Evolutionary conservation across 2,797 vertebrate species (phyloP).

Genomic region (Mormyrus hasselquistii): DNA sequence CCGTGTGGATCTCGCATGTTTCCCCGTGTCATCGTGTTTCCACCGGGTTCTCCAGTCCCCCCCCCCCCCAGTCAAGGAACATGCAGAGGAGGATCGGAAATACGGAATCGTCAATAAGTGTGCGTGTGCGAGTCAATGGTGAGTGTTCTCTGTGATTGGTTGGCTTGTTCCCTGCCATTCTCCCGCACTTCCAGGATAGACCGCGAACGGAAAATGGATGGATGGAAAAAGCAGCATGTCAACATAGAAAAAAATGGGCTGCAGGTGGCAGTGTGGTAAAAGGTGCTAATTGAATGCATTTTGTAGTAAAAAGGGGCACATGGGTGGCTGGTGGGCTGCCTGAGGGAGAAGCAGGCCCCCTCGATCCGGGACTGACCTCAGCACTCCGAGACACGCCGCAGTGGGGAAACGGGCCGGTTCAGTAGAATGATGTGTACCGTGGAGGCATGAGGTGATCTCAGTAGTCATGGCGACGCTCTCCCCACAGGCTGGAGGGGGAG

Average conservation of each 20-base stretch:
- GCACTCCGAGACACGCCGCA: not conserved
- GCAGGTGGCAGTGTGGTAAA: not conserved
- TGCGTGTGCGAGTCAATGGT: not conserved
- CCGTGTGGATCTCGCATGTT: not conserved
- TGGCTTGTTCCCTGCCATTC: not conserved
- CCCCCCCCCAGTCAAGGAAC: not conserved
- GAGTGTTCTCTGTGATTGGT: not conserved
- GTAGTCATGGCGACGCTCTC: not conserved
- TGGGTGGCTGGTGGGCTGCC: not conserved
- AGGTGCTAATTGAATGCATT: not conserved
- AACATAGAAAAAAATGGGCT: not conserved
- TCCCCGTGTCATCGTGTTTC: not conserved
- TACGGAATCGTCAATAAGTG: not conserved
- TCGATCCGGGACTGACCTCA: not conserved
- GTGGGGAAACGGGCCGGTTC: not conserved
- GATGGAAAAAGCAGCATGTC: not conserved
- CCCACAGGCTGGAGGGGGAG: conserved; percentile 66
- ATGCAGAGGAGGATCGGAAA: not conserved
- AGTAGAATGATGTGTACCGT: not conserved
- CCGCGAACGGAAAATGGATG: not conserved
- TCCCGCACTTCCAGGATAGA: not conserved
- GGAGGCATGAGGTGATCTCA: not conserved
- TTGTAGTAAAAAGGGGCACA: not conserved
- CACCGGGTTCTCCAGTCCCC: not conserved
- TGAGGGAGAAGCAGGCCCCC: not conserved